Evolutionary conservation across 1,140 invertebrate genomes (phyloP).

Genomic region (Bursaphelenchus mucronatus): DNA sequence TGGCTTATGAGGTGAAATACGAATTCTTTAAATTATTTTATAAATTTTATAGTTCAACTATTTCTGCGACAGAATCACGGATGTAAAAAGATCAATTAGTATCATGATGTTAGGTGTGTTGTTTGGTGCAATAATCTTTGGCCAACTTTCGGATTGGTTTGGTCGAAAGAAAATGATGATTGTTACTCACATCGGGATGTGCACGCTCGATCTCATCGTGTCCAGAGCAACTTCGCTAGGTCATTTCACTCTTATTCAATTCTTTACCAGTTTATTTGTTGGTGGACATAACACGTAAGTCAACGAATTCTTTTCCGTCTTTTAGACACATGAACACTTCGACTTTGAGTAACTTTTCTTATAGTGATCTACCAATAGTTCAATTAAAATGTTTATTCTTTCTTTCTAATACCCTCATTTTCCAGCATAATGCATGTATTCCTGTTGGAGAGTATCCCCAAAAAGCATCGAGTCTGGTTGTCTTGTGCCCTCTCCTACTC

Average conservation of each 20-base stretch:
- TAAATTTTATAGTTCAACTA: slow-evolving; percentile 40
- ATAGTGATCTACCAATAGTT: too few relatives aligned
- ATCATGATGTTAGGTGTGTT: slow-evolving; percentile 42
- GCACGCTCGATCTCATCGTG: slow-evolving; percentile 33
- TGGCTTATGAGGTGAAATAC: slow-evolving; percentile 23
- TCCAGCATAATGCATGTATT: slow-evolving; percentile 24
- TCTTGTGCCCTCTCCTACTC: slow-evolving; percentile 19
- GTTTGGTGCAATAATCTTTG: slow-evolving; percentile 20
- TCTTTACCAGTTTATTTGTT: slow-evolving; percentile 47
- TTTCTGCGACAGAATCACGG: slow-evolving; percentile 20
- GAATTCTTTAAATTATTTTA: slow-evolving; percentile 20
- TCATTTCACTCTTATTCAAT: slow-evolving; percentile 38
- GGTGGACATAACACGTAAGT: slow-evolving; percentile 46
- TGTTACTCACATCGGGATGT: slow-evolving; percentile 33
- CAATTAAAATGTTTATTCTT: slow-evolving; percentile 11
- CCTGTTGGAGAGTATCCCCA: slow-evolving; percentile 29
- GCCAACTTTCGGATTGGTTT: slow-evolving; percentile 30
- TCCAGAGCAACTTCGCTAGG: slow-evolving; percentile 30
- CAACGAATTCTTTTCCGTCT: slow-evolving; percentile 21
- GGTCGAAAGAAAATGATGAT: slow-evolving; percentile 24
- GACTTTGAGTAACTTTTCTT: too few relatives aligned
- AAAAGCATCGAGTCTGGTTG: slow-evolving; percentile 29
- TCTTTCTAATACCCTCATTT: slow-evolving; percentile 9
- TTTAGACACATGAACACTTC: too few relatives aligned
- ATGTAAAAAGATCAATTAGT: slow-evolving; percentile 32